A percentile compares a stretch with the other conserved stretches of the same genome.
phyloP scores from a whole-genome alignment of 2,113 vertebrate species.

The Nothocercus julius region DNA sequence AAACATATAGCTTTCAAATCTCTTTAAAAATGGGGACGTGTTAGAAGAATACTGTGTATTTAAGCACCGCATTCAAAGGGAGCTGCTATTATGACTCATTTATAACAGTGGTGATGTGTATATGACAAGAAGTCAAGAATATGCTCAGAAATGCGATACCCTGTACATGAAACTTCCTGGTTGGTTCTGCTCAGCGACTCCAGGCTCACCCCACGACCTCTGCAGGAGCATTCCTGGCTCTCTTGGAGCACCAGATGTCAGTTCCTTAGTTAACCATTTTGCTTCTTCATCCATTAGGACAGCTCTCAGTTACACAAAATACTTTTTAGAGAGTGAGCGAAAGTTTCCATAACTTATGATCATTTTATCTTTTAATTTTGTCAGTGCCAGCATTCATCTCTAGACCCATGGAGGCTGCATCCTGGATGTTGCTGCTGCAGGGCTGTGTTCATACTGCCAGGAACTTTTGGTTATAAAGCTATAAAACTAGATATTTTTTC shows the following conservation, averaged over 20 bases:
- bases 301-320: neutral
- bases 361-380: neutral
- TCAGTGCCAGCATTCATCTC: neutral
- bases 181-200: slow-evolving; percentile 20
- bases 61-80: neutral
- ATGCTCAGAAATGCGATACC: slow-evolving; percentile 61
- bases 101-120: slow-evolving; percentile 49
- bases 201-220: slow-evolving; percentile 39
- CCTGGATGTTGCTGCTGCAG: neutral
- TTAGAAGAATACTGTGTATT: neutral
- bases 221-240: slow-evolving; percentile 38
- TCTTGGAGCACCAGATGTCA: slow-evolving; percentile 33
- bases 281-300: neutral
- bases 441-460: neutral
- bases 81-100: slow-evolving; percentile 19
- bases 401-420: neutral
- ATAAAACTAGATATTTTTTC: neutral
- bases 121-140: slow-evolving; percentile 49
- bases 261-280: slow-evolving; percentile 41
- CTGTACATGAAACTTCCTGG: slow-evolving; percentile 9
- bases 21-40: neutral
- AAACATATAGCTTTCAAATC: neutral
- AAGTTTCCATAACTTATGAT: neutral
- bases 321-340: neutral
- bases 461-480: neutral